Evolutionary conservation across 2,797 vertebrate species (phyloP), one percentile per base, ranked within the genome.

Genomic region (Vespertilio murinus): DNA sequence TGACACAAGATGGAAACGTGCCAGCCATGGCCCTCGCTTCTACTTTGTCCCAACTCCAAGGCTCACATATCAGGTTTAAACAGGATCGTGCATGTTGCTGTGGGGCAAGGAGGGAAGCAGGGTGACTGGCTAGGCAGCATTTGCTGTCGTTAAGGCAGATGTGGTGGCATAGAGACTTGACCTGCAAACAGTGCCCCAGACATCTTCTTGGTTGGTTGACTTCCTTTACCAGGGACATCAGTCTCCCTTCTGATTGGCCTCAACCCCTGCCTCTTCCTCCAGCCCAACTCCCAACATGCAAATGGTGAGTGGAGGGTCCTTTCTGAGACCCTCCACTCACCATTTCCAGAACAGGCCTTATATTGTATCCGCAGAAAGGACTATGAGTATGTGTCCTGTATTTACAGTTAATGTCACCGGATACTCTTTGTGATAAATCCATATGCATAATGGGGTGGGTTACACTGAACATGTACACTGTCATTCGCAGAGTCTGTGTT

Each of bases 201-300:
- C 17, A 4, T 77, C 64, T 42, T 18, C 56, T 33, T 7, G 0
- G 49, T 33, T 82, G 45, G 22, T 12, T 33, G 70, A 35, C 64
- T 75, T 71, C 40, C 14, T 16, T 83, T 52, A 30, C 17, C 23
- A 45, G 20, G 28, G 11, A 0, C 9, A 17, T 35, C 20, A 3
- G 16, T 81, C 20, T 85, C 20, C 1, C 35, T 59, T 91, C 40
- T 91, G 4, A 23, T n/a, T 12, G 38, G 23, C 33, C 25, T 59
- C 64, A 9, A 71, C 82, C 40, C 30, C 54, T 52, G 33, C 17
- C 89, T 38, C n/a, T 85, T 56, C 1, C 33, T 16, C 1, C 8
- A 3, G 9, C 22, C n/a, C 35, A 30, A 0, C 1, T 49, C 22
- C 47, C 20, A 40, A 1, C 0, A 0, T n/a, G n/a, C n/a, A n/a